Base-by-base conservation (phyloP, 2,113 vertebrate genomes). In the Naja naja region DNA sequence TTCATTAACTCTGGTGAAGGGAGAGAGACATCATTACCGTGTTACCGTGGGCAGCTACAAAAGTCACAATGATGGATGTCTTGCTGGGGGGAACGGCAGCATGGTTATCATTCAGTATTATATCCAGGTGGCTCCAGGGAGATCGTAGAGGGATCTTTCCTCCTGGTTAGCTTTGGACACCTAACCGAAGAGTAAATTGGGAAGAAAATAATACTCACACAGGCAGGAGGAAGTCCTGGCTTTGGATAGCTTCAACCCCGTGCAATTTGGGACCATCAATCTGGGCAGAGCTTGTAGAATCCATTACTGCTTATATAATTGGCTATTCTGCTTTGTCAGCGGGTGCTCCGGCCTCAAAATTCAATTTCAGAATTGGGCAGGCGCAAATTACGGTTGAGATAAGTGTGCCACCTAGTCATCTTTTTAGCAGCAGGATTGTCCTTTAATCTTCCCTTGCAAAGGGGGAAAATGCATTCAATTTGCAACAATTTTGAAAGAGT, bases 1-100 rank as follows among this genome's bases (percentile, higher is more conserved):
- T 94, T 96, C 95, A 30, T 96, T 96, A 95, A 92, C 95, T 90
- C 90, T 47, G 89, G 92, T 53, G 85, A 90, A 69, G 0, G 43
- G 87, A 58, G 27, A 93, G 0, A 94, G 90, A 20, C 95, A 93
- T 95, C 12, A 34, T 43, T 89, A 45, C 60, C 43, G n/a, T 93
- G 93, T 43, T 89, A 45, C 60, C 43, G n/a, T 93, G 93, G 94
- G 4, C 91, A 89, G 91, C 91, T 52, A 92, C 0, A 3, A 8
- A 90, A 54, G 89, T 16, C 0, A 23, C 3, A 25, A 3, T 95
- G 95, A 90, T 30, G 94, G 92, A 45, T 91, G 92, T 60, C 0
- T 89, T 0, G 52, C 88, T 89, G 87, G 16, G 91, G 1, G 0
- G n/a, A 89, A 89, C 58, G 91, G 7, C 0, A 14, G 89, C 12